These are phyloP conservation scores for Serripes groenlandicus DNA, from an alignment of 2,888 invertebrate species.

Conservation along the genomic window DNA sequence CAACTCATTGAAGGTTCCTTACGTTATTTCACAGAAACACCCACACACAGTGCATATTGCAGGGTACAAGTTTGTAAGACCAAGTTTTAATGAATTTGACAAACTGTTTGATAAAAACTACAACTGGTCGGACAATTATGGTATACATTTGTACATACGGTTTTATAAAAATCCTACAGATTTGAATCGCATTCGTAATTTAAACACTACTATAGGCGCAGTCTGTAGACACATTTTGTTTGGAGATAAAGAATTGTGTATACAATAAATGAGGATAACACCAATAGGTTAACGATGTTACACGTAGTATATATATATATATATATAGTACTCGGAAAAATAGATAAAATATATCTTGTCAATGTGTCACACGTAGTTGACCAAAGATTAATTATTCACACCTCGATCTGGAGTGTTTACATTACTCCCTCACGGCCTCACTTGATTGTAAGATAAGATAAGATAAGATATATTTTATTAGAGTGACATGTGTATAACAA, in stretches of 20 bases:
- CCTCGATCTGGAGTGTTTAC: too few species aligned
- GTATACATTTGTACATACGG: constrained; percentile 57
- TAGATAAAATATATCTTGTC: too few species aligned
- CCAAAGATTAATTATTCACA: too few species aligned
- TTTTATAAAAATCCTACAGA: constrained; percentile 48
- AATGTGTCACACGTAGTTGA: too few species aligned
- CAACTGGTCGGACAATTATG: constrained; percentile 64
- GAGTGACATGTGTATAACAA: too few species aligned
- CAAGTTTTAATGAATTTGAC: constrained; percentile 42
- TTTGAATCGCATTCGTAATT: constrained; percentile 42
- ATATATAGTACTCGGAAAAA: too few species aligned
- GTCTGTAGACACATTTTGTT: constrained; percentile 61
- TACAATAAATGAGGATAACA: neutral
- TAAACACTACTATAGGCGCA: constrained; percentile 66
- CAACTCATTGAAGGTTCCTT: constrained; percentile 51
- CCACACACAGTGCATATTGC: constrained; percentile 61
- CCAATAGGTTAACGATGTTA: too few species aligned
- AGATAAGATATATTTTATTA: too few species aligned
- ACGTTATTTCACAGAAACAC: constrained; percentile 40
- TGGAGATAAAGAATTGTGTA: constrained; percentile 62
- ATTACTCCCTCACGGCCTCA: too few species aligned
- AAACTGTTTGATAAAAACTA: constrained; percentile 53
- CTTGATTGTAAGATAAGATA: too few species aligned
- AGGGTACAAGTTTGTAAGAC: constrained; percentile 62
- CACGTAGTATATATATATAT: too few species aligned